Base-by-base conservation (phyloP, 1,140 invertebrate genomes). In the Drosophila lacertosa region DNA sequence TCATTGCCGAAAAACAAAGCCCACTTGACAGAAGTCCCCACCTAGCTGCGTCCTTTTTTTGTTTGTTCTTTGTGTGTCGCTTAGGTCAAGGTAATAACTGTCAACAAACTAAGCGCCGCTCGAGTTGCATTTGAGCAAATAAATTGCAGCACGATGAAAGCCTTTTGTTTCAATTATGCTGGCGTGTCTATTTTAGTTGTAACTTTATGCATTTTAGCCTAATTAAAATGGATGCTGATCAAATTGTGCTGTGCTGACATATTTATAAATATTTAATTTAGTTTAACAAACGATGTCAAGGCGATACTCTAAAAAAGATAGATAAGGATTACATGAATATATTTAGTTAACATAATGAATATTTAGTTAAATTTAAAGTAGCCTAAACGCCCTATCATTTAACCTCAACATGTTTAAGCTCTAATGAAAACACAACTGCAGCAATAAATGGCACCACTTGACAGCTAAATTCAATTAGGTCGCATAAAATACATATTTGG, bases 391-490 rank as follows among this genome's bases (percentile, higher is more conserved):
- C 2, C 18, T 1, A 4, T 40, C 22, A 7, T 22, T 13, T 10
- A 13, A 57, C 44, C 13, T 13, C 29, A 42, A 13, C 22, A 40
- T 13, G 9, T 29, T 29, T 29, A 29, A 29, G 5, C 33, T 13
- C n/a, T 5, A 13, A 35, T 35, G 4, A 2, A 18, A 60, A 50
- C 7, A 26, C 24, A 65, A 45, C 22, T 5, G 26, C 62, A 20
- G 40, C 42, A 44, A 29, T 13, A 32, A 59, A 37, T 50, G 45
- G 24, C 63, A 15, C 24, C 22, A 39, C 48, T 54, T 64, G 50
- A 74, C 63, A 53, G 66, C 62, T 57, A 62, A 64, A 68, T 68
- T 77, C 68, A 77, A 78, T 78, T 77, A 62, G 40, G 57, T 53
- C 45, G 44, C 15, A 51, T 40, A 44, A 54, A 39, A 54, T 26